Conservation (phyloP, 2,797 vertebrate genomes). For the Pantherophis vulpinus region DNA sequence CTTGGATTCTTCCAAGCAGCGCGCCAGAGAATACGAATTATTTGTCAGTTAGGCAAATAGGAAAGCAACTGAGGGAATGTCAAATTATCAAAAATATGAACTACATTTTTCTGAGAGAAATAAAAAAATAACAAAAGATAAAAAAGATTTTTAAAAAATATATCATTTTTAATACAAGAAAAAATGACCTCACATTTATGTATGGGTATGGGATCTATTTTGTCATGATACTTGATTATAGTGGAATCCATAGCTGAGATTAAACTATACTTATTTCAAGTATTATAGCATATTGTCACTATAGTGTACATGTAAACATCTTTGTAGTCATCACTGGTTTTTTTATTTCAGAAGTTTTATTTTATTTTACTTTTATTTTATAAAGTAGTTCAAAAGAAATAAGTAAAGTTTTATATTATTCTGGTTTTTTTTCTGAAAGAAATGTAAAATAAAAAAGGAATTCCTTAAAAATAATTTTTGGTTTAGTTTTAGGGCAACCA, state of each 20-base stretch:
- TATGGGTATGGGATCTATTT: neutral
- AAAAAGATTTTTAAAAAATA: neutral
- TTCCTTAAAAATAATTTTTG: neutral
- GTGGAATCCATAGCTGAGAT: neutral
- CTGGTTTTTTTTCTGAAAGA: neutral
- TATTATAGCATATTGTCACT: neutral
- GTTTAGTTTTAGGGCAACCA: neutral
- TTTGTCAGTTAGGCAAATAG: neutral
- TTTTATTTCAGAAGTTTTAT: neutral
- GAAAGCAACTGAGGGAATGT: neutral
- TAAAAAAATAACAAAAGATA: neutral
- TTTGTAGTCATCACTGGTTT: neutral
- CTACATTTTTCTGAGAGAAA: neutral
- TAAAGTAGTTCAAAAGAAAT: neutral
- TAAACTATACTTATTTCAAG: neutral
- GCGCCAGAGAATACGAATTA: no score
- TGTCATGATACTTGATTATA: neutral
- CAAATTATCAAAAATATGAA: neutral
- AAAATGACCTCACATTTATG: neutral
- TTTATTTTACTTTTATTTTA: neutral
- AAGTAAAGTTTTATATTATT: neutral
- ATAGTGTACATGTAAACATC: neutral
- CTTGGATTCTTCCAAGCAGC: no score
- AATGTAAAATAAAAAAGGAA: neutral
- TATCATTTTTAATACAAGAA: neutral